phyloP scores from a whole-genome alignment of 1,140 invertebrate species.

The Hormaphis cornu region DNA sequence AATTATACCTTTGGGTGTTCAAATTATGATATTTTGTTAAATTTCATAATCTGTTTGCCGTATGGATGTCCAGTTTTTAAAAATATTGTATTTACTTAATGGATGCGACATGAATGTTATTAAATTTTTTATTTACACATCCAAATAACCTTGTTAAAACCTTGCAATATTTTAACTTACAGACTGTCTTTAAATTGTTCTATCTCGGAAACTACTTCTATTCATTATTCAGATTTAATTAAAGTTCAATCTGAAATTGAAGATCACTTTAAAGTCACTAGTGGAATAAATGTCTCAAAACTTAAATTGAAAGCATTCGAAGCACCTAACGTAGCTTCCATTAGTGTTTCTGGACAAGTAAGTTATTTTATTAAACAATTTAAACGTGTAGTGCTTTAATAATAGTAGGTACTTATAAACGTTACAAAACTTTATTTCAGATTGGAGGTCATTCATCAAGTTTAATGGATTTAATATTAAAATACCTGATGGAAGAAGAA shows the following conservation, averaged over 20 bases:
- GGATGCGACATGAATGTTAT: too few species aligned
- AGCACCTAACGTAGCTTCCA: slow-evolving; percentile 3
- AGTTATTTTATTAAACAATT: background rate
- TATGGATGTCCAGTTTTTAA: too few species aligned
- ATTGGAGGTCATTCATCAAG: background rate
- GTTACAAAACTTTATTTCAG: background rate
- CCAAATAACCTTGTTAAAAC: too few species aligned
- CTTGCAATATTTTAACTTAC: background rate
- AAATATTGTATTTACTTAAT: too few species aligned
- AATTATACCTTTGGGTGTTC: too few species aligned
- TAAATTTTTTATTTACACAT: too few species aligned
- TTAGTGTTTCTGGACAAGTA: slow-evolving; percentile 21
- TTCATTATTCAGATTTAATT: slow-evolving; percentile 22
- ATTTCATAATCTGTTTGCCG: too few species aligned
- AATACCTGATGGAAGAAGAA: slow-evolving; percentile 9
- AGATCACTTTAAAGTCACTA: slow-evolving; percentile 7
- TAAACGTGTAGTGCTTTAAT: too few species aligned
- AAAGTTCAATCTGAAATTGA: slow-evolving; percentile 18
- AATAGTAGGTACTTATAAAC: background rate
- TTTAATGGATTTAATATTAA: slow-evolving; percentile 20
- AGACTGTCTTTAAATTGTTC: background rate
- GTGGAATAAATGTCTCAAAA: slow-evolving; percentile 27
- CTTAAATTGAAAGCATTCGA: slow-evolving; percentile 16
- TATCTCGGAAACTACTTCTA: background rate
- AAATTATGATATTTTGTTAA: too few species aligned